phyloP scores from a whole-genome alignment of 2,113 vertebrate species.

The Xyrauchen texanus region DNA sequence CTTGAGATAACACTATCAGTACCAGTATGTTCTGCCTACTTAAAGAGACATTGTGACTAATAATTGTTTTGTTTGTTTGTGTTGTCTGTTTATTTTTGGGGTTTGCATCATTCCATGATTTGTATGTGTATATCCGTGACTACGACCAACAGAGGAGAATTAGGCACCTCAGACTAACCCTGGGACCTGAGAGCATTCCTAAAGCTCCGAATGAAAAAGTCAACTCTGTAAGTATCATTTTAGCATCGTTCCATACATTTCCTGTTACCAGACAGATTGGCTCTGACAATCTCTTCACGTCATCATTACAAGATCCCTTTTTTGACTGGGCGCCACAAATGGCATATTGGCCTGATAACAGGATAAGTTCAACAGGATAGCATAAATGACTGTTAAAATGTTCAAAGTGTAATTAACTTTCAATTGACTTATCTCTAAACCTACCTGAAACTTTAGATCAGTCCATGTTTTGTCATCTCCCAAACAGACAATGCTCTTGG shows the following conservation, averaged over 20 bases:
- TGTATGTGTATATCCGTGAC: background rate
- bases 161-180: constrained; percentile 85
- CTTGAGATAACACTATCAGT: no score
- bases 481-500: no score
- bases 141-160: constrained; percentile 79
- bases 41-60: no score
- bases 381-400: no score
- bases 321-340: background rate
- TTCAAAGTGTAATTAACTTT: no score
- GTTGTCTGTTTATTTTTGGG: constrained; percentile 19
- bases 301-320: background rate
- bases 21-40: no score
- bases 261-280: background rate
- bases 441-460: no score
- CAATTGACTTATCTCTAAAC: no score
- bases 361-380: background rate
- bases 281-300: background rate
- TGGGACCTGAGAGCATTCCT: constrained; percentile 76
- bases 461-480: no score
- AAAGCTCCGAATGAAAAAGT: constrained; percentile 67
- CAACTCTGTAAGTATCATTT: constrained; percentile 74
- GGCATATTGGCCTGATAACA: background rate
- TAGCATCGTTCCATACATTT: constrained; percentile 25
- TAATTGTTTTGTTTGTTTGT: constrained; percentile 1
- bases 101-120: constrained; percentile 48